Base-by-base conservation (phyloP, 2,113 vertebrate species). In the Notiomystis cincta region DNA sequence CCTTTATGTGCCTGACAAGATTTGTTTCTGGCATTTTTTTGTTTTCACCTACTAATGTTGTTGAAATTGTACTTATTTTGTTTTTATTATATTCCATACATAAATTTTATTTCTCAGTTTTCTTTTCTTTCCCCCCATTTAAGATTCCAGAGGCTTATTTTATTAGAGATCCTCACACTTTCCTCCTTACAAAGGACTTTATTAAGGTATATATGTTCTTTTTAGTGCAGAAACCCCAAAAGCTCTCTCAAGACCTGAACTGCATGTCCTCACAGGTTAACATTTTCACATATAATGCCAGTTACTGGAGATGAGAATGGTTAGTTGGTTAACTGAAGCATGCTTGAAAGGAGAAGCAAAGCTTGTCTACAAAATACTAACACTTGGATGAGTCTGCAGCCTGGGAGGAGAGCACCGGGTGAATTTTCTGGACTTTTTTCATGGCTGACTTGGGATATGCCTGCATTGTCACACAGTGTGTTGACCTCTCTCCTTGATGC, bases 291-390 rank as follows among this genome's bases (percentile, higher is more conserved):
- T 96, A 54, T 94, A 98, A 98, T 38, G 73, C 96, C 96, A 96
- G 96, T 96, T 97, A 95, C 97, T 98, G 95, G 98, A 98, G 98
- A 97, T 98, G 97, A 98, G 97, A 98, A 98, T 96, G 98, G 98
- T 98, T 98, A 98, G 98, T 97, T 98, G 97, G 98, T 98, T 99
- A 99, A 99, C 97, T 98, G 98, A 98, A 98, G 99, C 99, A 99
- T 99, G 99, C 95, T 98, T 98, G 98, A 99, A 99, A 98, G 98
- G 98, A 98, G 98, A 98, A 98, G 98, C 98, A 98, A 98, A 98
- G 98, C 99, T 98, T 99, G 99, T 99, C 98, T 98, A 98, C 98
- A 98, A 98, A 98, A 98, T 98, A 98, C 99, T 99, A 99, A 99
- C 99, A 99, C 98, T 98, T 98, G 98, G 98, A 98, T 99, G 98